Percentiles rank a stretch among this genome's conserved stretches.
These are phyloP conservation scores for Coptotermes formosanus DNA, from an alignment of 1,140 invertebrate species.

Conservation along the genomic window DNA sequence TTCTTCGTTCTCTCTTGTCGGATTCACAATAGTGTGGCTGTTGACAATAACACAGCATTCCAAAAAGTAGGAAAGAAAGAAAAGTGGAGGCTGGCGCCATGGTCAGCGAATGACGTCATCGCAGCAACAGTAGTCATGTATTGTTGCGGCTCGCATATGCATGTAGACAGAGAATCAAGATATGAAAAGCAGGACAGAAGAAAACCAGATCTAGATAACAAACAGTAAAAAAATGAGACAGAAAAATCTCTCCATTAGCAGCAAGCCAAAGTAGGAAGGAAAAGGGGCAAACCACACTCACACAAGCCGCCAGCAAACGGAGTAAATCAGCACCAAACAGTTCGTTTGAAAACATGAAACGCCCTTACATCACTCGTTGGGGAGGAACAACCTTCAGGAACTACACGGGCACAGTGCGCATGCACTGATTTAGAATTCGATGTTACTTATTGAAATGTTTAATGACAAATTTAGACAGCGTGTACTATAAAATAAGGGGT, in stretches of 20 bases:
- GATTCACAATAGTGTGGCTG: not conserved
- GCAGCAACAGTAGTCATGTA: not conserved
- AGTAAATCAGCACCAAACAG: slow-evolving; percentile 46
- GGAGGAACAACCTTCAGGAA: too few relatives aligned
- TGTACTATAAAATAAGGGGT: too few relatives aligned
- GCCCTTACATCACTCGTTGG: not conserved
- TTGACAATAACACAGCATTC: not conserved
- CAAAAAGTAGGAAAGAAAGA: not conserved
- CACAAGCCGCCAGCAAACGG: slow-evolving; percentile 37
- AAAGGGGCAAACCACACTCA: not conserved
- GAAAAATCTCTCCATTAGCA: not conserved
- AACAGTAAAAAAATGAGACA: not conserved
- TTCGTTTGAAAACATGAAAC: not conserved
- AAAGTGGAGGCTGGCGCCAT: not conserved
- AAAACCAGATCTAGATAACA: not conserved
- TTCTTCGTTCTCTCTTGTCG: not conserved
- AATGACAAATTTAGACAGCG: too few relatives aligned
- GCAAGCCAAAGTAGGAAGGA: not conserved
- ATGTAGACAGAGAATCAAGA: not conserved
- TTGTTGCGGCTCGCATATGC: not conserved
- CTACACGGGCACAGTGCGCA: too few relatives aligned
- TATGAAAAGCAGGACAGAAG: not conserved
- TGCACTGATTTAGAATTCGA: too few relatives aligned
- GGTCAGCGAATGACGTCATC: slow-evolving; percentile 9
- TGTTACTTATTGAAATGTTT: too few relatives aligned